Evolutionary conservation across 2,888 invertebrate genomes (phyloP).

Genomic region (Ryuthela nishihirai): DNA sequence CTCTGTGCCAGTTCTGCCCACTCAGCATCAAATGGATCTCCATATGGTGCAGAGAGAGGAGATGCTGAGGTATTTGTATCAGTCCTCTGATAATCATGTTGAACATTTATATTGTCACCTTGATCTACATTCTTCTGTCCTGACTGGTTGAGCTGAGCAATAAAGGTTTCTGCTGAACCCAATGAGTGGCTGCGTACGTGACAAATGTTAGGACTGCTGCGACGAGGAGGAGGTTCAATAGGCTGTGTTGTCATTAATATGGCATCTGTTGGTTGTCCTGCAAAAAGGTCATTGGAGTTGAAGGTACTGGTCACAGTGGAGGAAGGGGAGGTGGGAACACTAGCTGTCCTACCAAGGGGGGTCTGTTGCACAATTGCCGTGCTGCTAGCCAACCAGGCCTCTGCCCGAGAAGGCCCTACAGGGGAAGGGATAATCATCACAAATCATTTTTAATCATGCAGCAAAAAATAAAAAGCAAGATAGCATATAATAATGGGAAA

Average conservation of each 20-base stretch:
- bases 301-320: background rate
- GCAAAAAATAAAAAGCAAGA: too few relatives aligned
- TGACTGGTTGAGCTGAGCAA: constrained; percentile 25
- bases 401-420: constrained; percentile 27
- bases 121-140: background rate
- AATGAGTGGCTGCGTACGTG: constrained; percentile 57
- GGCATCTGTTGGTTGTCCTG: background rate
- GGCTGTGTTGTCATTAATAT: constrained; percentile 33
- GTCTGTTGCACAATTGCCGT: constrained; percentile 27
- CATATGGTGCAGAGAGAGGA: constrained; percentile 23
- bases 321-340: constrained; percentile 2
- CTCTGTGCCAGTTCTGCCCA: constrained; percentile 65
- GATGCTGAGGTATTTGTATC: constrained; percentile 9
- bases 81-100: constrained; percentile 18
- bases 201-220: constrained; percentile 57
- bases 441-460: too few relatives aligned
- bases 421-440: too few relatives aligned
- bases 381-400: constrained; percentile 37
- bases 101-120: constrained; percentile 4
- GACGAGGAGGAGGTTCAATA: constrained; percentile 46
- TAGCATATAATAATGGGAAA: too few relatives aligned
- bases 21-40: constrained; percentile 77
- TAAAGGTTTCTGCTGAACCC: constrained; percentile 50
- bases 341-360: constrained; percentile 42
- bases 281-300: background rate